A percentile compares a stretch with the other conserved stretches of the same genome.
Conservation (phyloP, 2,888 invertebrate genomes). For the Anaspis maculata region DNA sequence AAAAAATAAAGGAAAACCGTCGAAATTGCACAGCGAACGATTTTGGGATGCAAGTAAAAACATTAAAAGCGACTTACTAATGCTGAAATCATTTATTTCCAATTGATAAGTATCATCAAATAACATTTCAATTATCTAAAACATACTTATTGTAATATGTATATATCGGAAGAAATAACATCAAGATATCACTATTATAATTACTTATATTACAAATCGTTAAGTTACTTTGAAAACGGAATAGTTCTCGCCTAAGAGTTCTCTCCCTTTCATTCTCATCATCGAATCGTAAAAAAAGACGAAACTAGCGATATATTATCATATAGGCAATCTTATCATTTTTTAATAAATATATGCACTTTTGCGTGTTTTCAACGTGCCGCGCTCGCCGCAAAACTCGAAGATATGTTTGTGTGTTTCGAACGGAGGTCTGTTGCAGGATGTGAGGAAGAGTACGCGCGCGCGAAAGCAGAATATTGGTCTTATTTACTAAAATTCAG, state of each 20-base stretch:
- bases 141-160: slow-evolving; percentile 30
- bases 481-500: too few relatives aligned
- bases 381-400: slow-evolving; percentile 9
- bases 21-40: too few relatives aligned
- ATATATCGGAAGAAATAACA: slow-evolving; percentile 39
- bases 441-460: too few relatives aligned
- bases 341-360: slow-evolving; percentile 7
- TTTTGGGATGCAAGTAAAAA: background rate
- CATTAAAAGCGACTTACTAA: slow-evolving; percentile 11
- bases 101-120: slow-evolving; percentile 35
- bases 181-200: slow-evolving; percentile 33
- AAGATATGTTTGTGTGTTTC: too few relatives aligned
- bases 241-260: too few relatives aligned
- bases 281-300: background rate
- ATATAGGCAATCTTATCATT: slow-evolving; percentile 7
- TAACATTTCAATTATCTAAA: slow-evolving; percentile 37
- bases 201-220: slow-evolving; percentile 21
- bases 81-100: slow-evolving; percentile 37
- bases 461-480: too few relatives aligned
- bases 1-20: too few relatives aligned
- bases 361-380: too few relatives aligned
- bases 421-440: too few relatives aligned
- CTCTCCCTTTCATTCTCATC: background rate
- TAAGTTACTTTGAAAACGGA: slow-evolving; percentile 2
- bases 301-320: background rate